phyloP scores from a whole-genome alignment of 2,113 vertebrate species.

The Xiphophorus hellerii region DNA sequence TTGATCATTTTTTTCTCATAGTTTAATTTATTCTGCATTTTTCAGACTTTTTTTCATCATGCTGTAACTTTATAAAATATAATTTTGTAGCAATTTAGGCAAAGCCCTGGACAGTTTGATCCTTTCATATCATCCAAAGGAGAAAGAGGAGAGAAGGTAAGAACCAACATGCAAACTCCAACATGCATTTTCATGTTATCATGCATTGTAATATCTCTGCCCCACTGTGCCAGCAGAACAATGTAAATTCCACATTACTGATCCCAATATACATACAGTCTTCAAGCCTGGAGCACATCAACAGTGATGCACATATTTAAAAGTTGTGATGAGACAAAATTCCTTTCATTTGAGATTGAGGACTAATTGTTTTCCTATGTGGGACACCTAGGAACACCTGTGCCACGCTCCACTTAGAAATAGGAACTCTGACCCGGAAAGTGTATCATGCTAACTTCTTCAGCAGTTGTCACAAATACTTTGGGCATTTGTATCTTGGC shows the following conservation, averaged over 20 bases:
- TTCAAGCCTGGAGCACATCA: background rate
- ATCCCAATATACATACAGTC: background rate
- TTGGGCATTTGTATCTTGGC: no score
- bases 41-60: background rate
- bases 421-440: no score
- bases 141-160: conserved; percentile 87
- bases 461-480: no score
- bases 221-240: background rate
- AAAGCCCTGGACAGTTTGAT: conserved; percentile 69
- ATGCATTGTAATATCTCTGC: background rate
- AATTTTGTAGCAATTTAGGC: conserved; percentile 67
- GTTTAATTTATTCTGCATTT: background rate
- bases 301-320: background rate
- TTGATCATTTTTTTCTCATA: background rate
- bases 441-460: no score
- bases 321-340: background rate
- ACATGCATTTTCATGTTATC: background rate
- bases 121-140: conserved; percentile 83
- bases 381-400: no score
- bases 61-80: background rate
- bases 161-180: conserved; percentile 13
- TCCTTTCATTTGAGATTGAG: background rate
- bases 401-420: no score
- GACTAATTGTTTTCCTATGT: background rate
- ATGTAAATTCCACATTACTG: background rate